These are phyloP conservation scores for Aradophagus sp. DNA, from an alignment of 1,140 invertebrate genomes.

Conservation along the genomic window DNA sequence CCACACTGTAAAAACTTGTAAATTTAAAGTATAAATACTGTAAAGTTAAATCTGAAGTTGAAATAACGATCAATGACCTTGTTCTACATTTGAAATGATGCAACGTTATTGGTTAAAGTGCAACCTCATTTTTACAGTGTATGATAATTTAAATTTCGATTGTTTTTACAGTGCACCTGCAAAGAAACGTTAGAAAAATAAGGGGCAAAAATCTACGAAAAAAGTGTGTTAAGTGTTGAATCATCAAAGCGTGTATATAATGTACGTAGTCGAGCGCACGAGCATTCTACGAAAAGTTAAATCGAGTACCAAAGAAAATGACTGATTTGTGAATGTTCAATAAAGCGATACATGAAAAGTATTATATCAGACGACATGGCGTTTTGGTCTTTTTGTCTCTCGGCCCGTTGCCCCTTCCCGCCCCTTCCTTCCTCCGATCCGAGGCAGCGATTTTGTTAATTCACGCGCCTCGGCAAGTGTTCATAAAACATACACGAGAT, in stretches of 20 bases:
- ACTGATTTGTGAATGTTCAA: slow-evolving; percentile 51
- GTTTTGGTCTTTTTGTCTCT: neutral
- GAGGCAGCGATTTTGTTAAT: neutral
- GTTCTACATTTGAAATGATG: too few relatives aligned
- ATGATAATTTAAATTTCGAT: too few relatives aligned
- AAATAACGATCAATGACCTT: too few relatives aligned
- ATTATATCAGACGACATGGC: too few relatives aligned
- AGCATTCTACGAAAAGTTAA: slow-evolving; percentile 22
- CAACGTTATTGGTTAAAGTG: too few relatives aligned
- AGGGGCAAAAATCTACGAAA: too few relatives aligned
- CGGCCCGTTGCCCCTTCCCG: neutral
- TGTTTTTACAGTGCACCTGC: too few relatives aligned
- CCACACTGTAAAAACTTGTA: too few relatives aligned
- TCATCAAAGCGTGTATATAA: slow-evolving; percentile 32
- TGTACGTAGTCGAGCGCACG: slow-evolving; percentile 21
- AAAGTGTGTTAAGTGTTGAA: slow-evolving; percentile 30
- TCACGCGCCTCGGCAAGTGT: slow-evolving; percentile 10
- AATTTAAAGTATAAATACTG: too few relatives aligned
- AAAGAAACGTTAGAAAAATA: slow-evolving; percentile 18
- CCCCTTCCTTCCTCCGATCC: neutral
- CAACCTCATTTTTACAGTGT: too few relatives aligned
- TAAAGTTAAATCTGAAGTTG: too few relatives aligned
- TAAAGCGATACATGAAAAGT: slow-evolving; percentile 31
- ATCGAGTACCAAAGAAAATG: slow-evolving; percentile 50
- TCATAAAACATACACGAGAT: slow-evolving; percentile 40